These are phyloP conservation scores for Circaetus cinerascens DNA, from an alignment of 2,113 vertebrate genomes.

Conservation along the genomic window DNA sequence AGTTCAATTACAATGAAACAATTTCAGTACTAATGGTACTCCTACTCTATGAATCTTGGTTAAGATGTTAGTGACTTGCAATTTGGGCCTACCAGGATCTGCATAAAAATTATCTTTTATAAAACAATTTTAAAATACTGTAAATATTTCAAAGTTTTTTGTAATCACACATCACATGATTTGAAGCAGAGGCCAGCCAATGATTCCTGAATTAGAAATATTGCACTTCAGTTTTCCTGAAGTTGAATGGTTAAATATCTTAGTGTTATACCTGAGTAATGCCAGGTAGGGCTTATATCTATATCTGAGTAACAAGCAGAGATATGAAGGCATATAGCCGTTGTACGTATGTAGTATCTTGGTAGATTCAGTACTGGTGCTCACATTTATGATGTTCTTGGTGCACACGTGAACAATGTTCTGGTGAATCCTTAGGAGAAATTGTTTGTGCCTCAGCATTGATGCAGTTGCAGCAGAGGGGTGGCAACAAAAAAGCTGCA, in stretches of 20 bases:
- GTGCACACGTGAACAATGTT: background rate
- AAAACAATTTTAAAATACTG: background rate
- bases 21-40: background rate
- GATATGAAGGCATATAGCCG: background rate
- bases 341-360: background rate
- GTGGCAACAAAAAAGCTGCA: background rate
- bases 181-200: background rate
- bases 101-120: background rate
- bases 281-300: background rate
- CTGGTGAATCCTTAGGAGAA: background rate
- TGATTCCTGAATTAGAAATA: background rate
- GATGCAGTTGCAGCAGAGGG: background rate
- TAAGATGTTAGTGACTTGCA: background rate
- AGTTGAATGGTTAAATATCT: background rate
- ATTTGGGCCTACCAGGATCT: background rate
- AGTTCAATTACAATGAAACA: background rate
- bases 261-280: background rate
- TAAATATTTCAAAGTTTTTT: background rate
- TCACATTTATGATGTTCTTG: background rate
- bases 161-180: background rate
- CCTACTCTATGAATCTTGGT: background rate
- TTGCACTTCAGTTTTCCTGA: background rate
- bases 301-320: background rate
- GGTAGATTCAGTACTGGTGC: background rate
- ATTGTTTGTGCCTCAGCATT: background rate